A percentile compares a stretch with the other conserved stretches of the same genome.
phyloP scores from a whole-genome alignment of 1,140 invertebrate species.

The Heliconius himera region DNA sequence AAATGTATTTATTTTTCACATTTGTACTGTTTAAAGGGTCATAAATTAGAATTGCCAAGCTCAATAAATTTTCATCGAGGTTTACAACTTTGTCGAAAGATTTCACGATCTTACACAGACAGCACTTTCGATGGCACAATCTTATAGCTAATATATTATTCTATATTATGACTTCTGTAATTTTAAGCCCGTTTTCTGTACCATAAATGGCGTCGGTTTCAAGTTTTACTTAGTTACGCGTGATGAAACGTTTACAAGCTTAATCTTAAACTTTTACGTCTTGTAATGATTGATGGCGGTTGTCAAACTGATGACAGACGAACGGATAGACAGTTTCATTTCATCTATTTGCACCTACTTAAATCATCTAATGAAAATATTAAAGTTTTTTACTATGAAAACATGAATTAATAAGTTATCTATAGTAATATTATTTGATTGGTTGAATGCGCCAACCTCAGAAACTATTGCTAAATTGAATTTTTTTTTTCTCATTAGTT shows the following conservation, averaged over 20 bases:
- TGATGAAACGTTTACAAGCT: slow-evolving; percentile 58
- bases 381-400: too few species aligned
- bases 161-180: slow-evolving; percentile 29
- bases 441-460: too few species aligned
- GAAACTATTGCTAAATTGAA: too few species aligned
- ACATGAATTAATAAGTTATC: too few species aligned
- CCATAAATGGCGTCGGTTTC: slow-evolving; percentile 43
- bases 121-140: slow-evolving; percentile 39
- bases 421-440: neutral
- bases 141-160: slow-evolving; percentile 39
- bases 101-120: slow-evolving; percentile 21
- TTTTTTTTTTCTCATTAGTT: too few species aligned
- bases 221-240: slow-evolving; percentile 48
- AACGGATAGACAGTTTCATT: slow-evolving; percentile 30
- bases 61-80: slow-evolving; percentile 1
- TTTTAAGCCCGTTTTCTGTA: slow-evolving; percentile 26
- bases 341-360: neutral
- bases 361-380: neutral
- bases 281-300: slow-evolving; percentile 64
- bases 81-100: slow-evolving; percentile 23
- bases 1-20: too few species aligned
- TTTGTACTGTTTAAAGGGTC: too few species aligned
- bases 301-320: slow-evolving; percentile 51
- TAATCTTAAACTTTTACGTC: slow-evolving; percentile 66
- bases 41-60: neutral